These are phyloP conservation scores for Sceliomorpha sp. DNA, from an alignment of 2,888 invertebrate species.

Conservation along the genomic window DNA sequence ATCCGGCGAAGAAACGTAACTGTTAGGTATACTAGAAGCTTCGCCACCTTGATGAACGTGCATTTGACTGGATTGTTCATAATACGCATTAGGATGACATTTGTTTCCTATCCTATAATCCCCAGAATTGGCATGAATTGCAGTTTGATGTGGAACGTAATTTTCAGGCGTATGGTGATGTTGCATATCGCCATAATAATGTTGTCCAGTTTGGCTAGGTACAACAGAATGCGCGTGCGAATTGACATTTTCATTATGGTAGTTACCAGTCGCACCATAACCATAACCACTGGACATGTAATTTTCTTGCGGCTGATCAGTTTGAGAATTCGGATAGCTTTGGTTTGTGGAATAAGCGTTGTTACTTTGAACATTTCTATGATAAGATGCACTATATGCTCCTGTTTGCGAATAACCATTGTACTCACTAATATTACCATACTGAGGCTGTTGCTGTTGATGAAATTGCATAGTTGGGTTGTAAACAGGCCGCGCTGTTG, in stretches of 20 bases:
- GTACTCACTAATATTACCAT: constrained; percentile 77
- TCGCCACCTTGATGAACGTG: constrained; percentile 81
- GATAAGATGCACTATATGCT: constrained; percentile 80
- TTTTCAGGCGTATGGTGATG: constrained; percentile 76
- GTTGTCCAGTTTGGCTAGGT: constrained; percentile 77
- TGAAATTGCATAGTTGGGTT: constrained; percentile 80
- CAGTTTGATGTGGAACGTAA: constrained; percentile 71
- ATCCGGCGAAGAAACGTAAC: constrained; percentile 80
- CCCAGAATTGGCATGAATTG: constrained; percentile 60
- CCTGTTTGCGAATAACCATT: constrained; percentile 81
- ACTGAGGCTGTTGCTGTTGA: constrained; percentile 81
- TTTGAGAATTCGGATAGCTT: constrained; percentile 57
- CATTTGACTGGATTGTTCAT: constrained; percentile 73
- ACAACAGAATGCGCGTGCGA: constrained; percentile 80
- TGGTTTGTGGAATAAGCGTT: constrained; percentile 60
- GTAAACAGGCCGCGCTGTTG: constrained; percentile 72
- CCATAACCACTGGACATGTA: constrained; percentile 73
- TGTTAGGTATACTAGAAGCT: constrained; percentile 81
- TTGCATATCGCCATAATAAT: constrained; percentile 81
- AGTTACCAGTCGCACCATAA: constrained; percentile 66
- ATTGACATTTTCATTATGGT: constrained; percentile 74
- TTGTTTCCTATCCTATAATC: constrained; percentile 69
- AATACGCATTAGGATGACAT: constrained; percentile 73
- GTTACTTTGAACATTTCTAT: constrained; percentile 69
- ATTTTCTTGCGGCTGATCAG: constrained; percentile 67